A percentile compares a stretch with the other conserved stretches of the same genome.
phyloP scores from a whole-genome alignment of 2,113 vertebrate genomes.

The Rhagologus leucostigma region DNA sequence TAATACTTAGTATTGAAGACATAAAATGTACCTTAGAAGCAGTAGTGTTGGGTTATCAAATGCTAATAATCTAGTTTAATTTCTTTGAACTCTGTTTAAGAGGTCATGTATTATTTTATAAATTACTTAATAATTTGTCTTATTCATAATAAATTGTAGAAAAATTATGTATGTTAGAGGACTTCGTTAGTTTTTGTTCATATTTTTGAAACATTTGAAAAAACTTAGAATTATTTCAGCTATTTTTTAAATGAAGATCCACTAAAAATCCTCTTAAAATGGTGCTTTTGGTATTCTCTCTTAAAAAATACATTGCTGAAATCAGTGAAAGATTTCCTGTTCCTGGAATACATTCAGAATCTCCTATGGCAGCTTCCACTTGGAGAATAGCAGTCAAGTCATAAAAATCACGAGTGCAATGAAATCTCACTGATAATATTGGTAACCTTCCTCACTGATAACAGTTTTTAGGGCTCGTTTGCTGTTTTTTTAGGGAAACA shows the following conservation, averaged over 20 bases:
- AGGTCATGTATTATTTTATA: neutral
- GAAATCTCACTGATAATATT: neutral
- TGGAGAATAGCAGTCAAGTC: neutral
- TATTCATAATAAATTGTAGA: neutral
- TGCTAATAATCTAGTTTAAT: neutral
- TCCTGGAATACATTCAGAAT: neutral
- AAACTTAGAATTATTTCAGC: fast-evolving
- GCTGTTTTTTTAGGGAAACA: neutral
- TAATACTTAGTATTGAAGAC: neutral
- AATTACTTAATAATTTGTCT: neutral
- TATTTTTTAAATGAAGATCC: neutral
- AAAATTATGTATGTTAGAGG: neutral
- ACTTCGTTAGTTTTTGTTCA: fast-evolving
- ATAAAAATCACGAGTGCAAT: neutral
- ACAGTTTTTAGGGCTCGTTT: neutral
- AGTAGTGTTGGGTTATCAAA: fast-evolving
- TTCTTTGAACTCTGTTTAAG: neutral
- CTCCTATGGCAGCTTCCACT: neutral
- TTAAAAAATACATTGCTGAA: neutral
- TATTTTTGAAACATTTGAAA: neutral
- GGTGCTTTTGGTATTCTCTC: neutral
- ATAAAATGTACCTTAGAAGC: neutral
- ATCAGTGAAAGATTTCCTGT: neutral
- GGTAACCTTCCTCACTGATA: neutral
- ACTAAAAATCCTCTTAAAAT: neutral